Evolutionary conservation across 2,797 vertebrate species (phyloP).

Genomic region (Sebastolobus alascanus): DNA sequence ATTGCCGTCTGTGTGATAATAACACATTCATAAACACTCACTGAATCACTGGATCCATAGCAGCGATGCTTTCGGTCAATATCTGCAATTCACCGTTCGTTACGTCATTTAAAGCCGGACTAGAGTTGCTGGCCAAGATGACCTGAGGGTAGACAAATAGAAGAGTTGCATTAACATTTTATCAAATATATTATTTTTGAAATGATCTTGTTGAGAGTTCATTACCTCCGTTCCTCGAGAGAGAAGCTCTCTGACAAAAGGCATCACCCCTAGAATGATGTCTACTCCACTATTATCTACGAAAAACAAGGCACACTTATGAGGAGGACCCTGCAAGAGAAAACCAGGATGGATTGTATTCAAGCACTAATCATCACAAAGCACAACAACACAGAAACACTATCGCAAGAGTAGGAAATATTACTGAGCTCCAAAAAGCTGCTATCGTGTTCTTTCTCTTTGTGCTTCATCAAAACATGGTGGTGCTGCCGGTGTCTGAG

Average conservation of each 20-base stretch:
- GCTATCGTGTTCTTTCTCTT: background rate
- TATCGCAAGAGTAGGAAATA: background rate
- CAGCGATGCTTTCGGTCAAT: slow-evolving; percentile 91
- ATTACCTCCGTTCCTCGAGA: slow-evolving; percentile 97
- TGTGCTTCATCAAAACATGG: background rate
- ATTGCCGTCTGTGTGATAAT: background rate
- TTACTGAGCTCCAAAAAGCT: background rate
- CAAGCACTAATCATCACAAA: slow-evolving; percentile 42
- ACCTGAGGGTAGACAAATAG: slow-evolving; percentile 81
- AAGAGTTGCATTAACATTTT: background rate
- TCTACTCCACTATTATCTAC: slow-evolving; percentile 99
- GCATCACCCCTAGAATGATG: slow-evolving; percentile 99
- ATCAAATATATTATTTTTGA: background rate
- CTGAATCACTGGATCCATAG: slow-evolving; percentile 93
- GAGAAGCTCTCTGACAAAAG: slow-evolving; percentile 98
- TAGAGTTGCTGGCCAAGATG: slow-evolving; percentile 96
- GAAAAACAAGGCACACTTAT: slow-evolving; percentile 99
- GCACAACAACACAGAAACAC: slow-evolving; percentile 29
- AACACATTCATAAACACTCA: slow-evolving; percentile 89
- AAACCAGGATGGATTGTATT: slow-evolving; percentile 79
- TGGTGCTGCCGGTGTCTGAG: background rate
- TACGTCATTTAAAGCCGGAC: slow-evolving; percentile 96
- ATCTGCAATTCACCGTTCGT: slow-evolving; percentile 95
- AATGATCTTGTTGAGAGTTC: background rate
- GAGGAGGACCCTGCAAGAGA: slow-evolving; percentile 98